Evolutionary conservation across 1,140 invertebrate genomes (phyloP).

Genomic region (Drosophila dunni): DNA sequence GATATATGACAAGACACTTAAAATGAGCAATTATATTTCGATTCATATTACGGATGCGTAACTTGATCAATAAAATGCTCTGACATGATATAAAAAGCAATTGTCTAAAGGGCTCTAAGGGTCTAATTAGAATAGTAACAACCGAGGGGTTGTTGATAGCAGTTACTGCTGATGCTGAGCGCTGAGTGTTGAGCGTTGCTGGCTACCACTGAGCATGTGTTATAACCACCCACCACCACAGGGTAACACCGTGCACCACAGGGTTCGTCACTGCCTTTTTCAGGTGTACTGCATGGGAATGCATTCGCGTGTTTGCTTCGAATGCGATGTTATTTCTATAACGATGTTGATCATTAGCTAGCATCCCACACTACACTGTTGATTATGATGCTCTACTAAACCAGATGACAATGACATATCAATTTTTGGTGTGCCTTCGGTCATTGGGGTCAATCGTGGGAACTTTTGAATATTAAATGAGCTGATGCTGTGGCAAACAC

Average conservation of each 20-base stretch:
- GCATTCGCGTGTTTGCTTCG: constrained; percentile 61
- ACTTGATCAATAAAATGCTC: constrained; percentile 83
- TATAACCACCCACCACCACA: constrained; percentile 47
- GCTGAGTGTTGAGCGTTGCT: constrained; percentile 26
- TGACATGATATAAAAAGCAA: constrained; percentile 69
- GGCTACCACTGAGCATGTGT: constrained; percentile 34
- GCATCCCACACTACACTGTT: constrained; percentile 19
- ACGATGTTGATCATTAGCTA: constrained; percentile 57
- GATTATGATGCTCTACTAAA: constrained; percentile 76
- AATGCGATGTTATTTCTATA: constrained; percentile 67
- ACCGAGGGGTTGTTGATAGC: constrained; percentile 15
- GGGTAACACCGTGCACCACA: background rate
- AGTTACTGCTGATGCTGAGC: constrained; percentile 37
- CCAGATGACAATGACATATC: constrained; percentile 84
- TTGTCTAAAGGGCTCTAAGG: constrained; percentile 20
- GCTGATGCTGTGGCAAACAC: constrained; percentile 16
- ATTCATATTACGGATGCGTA: constrained; percentile 81
- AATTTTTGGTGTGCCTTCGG: constrained; percentile 46
- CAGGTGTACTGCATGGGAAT: constrained; percentile 82
- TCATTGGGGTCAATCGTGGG: constrained; percentile 60
- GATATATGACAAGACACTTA: constrained; percentile 75
- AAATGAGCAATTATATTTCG: constrained; percentile 81
- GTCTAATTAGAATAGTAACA: constrained; percentile 70
- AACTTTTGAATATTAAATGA: constrained; percentile 67
- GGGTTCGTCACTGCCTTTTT: constrained; percentile 12